These are phyloP conservation scores for Calephelis virginiensis DNA, from an alignment of 1,140 invertebrate species.

Conservation along the genomic window DNA sequence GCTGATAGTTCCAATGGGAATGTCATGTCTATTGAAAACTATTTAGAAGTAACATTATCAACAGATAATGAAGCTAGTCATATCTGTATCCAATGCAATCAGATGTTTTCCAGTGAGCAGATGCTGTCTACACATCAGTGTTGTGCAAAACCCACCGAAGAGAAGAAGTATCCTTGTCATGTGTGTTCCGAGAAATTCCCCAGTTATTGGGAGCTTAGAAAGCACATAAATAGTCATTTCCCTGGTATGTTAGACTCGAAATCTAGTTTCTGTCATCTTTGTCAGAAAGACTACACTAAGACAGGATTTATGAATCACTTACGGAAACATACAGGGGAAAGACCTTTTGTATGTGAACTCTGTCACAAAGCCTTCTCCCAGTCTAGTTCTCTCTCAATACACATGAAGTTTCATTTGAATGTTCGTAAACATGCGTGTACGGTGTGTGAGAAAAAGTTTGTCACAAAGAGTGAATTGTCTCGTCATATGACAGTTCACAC, in stretches of 20 bases:
- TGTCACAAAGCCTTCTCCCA: slow-evolving; percentile 82
- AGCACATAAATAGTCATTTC: slow-evolving; percentile 76
- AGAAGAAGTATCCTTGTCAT: slow-evolving; percentile 75
- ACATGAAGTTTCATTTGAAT: slow-evolving; percentile 83
- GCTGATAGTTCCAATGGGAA: slow-evolving; percentile 71
- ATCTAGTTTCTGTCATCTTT: slow-evolving; percentile 76
- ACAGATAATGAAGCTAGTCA: slow-evolving; percentile 76
- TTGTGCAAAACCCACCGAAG: slow-evolving; percentile 64
- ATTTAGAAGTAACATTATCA: slow-evolving; percentile 75
- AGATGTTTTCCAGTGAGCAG: slow-evolving; percentile 70
- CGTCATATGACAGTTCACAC: slow-evolving; percentile 81
- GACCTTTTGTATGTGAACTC: slow-evolving; percentile 83
- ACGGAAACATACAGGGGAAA: slow-evolving; percentile 92
- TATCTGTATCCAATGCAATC: slow-evolving; percentile 70
- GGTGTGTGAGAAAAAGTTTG: slow-evolving; percentile 81
- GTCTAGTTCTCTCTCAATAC: slow-evolving; percentile 80
- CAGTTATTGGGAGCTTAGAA: slow-evolving; percentile 75
- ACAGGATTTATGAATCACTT: slow-evolving; percentile 83
- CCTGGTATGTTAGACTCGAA: slow-evolving; percentile 77
- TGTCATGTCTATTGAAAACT: slow-evolving; percentile 77
- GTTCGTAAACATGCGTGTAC: slow-evolving; percentile 77
- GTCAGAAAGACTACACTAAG: slow-evolving; percentile 77
- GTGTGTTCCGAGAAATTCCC: slow-evolving; percentile 75
- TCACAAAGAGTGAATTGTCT: slow-evolving; percentile 80
- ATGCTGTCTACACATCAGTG: slow-evolving; percentile 64